Base-by-base conservation (phyloP, 1,140 invertebrate species). In the Rhyzopertha dominica region DNA sequence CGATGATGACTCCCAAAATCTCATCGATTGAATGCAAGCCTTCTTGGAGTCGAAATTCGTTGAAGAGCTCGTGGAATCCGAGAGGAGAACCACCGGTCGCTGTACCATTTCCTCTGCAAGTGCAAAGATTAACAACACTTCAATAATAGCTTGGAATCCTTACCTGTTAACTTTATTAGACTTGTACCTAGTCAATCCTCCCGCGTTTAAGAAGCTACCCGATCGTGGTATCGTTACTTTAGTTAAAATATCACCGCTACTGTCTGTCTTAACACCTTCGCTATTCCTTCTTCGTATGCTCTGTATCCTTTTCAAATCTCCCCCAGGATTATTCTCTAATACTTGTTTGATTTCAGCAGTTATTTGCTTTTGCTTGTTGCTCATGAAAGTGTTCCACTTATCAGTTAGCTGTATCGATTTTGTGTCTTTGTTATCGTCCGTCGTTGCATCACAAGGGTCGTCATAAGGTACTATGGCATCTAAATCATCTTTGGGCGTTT, bases 11-110 rank as follows among this genome's bases (percentile, higher is more conserved):
- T 52, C 83, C 82, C 10, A 93, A 74, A 40, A 93, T 90, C 58
- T 91, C 87, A 65, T 93, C 89, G 66, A 91, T 80, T 37, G 83
- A 90, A 58, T 86, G 84, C 17, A 90, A 71, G 50, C 88, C 88
- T 67, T 90, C 87, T 68, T 90, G 85, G 48, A 85, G 78, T 43
- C 84, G 77, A 55, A 90, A 84, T 71, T 88, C 85, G 61, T 85
- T 83, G 65, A 88, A 88, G 36, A 89, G 70, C 68, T 89, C 86
- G 43, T 82, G 84, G 64, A 90, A 87, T 43, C 86, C 86, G 35
- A 89, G 71, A 36, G 85, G 85, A 47, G 84, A 86, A 22, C 83
- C 83, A 14, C 76, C 75, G 37, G 71, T 73, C 46, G 75, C 74
- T 56, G 76, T 74, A 9, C 75, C 75, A 53, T 77, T 77, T 34